Percentiles rank a stretch among this genome's conserved stretches.
phyloP scores from a whole-genome alignment of 2,797 vertebrate genomes.

The Propithecus perrieri region DNA sequence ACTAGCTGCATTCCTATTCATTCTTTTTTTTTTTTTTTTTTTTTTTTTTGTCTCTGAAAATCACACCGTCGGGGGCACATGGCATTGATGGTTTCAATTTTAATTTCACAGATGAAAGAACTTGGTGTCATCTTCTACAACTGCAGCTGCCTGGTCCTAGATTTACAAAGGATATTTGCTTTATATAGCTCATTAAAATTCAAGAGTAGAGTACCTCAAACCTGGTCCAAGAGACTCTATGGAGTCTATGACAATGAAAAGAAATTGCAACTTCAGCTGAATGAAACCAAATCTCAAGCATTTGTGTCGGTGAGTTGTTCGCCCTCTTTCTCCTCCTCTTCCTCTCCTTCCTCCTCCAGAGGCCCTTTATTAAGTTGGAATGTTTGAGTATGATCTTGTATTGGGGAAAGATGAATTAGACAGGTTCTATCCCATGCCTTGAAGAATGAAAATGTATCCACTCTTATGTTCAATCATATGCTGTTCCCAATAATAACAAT shows the following conservation, averaged over 20 bases:
- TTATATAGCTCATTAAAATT: slow-evolving; percentile 88
- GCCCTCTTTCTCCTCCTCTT: neutral
- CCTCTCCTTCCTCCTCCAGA: neutral
- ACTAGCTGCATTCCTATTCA: neutral
- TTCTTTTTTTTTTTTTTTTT: neutral
- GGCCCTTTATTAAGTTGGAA: neutral
- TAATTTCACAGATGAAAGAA: slow-evolving; percentile 94
- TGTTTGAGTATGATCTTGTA: neutral
- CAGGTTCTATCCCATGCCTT: neutral
- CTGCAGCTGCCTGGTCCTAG: slow-evolving; percentile 96
- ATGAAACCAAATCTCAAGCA: slow-evolving; percentile 90
- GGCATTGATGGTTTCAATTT: slow-evolving; percentile 67
- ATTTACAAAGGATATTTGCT: slow-evolving; percentile 92
- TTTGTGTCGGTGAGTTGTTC: slow-evolving; percentile 93
- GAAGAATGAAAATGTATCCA: neutral
- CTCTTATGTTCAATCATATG: neutral
- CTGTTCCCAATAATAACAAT: neutral
- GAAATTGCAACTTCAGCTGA: slow-evolving; percentile 88
- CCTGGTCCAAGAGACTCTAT: slow-evolving; percentile 95
- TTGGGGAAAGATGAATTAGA: neutral
- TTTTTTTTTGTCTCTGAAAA: neutral
- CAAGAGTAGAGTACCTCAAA: slow-evolving; percentile 87
- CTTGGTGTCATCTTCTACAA: slow-evolving; percentile 94
- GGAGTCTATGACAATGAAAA: slow-evolving; percentile 91
- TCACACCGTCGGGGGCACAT: neutral